Conservation (phyloP, 2,797 vertebrate genomes). For the Poecilia velifera region DNA sequence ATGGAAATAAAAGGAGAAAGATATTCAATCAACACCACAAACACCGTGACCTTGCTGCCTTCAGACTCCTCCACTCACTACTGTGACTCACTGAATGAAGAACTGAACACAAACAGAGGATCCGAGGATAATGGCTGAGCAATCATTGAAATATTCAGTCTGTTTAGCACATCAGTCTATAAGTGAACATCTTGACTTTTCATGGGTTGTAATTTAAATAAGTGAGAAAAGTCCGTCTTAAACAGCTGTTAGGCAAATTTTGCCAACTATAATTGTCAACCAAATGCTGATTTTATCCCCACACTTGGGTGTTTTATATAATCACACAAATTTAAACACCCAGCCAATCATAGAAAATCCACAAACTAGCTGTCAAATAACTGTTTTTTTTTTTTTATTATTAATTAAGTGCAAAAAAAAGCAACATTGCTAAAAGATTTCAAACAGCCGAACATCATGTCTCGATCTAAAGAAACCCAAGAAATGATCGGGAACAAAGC, state of each 20-base stretch:
- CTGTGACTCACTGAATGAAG: not conserved
- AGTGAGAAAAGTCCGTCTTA: not conserved
- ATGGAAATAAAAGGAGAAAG: constrained; percentile 13
- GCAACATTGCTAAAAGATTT: not conserved
- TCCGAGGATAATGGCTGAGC: not conserved
- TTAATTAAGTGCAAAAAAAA: not conserved
- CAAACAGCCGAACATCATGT: not conserved
- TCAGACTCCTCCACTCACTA: constrained; percentile 17
- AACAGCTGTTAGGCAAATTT: not conserved
- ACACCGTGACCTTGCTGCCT: constrained; percentile 33
- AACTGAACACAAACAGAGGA: not conserved
- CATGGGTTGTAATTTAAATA: not conserved
- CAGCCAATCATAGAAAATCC: not conserved
- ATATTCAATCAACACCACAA: constrained; percentile 6
- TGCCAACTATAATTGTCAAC: not conserved
- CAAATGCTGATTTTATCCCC: not conserved
- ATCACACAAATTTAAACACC: not conserved
- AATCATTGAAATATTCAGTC: not conserved
- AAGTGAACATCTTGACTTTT: not conserved
- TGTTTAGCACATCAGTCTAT: not conserved
- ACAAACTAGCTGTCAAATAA: not conserved
- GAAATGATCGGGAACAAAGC: not conserved
- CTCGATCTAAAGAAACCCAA: not conserved
- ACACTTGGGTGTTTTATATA: not conserved
- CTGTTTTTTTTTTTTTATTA: not conserved